Base-by-base conservation (phyloP, 2,888 invertebrate genomes). In the Melitaea athalia region DNA sequence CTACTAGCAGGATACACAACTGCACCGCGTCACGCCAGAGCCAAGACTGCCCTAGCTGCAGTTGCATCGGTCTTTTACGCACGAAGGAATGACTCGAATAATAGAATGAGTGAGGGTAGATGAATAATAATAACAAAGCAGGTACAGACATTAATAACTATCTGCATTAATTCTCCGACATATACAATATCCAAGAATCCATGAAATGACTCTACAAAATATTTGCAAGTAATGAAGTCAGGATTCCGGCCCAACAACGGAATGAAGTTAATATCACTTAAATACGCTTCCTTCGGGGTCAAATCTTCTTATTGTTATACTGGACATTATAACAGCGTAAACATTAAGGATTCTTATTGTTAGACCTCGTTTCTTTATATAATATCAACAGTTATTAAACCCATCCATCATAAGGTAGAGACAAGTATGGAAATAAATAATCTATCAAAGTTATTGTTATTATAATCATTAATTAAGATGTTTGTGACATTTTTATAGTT, bases 371-470 rank as follows among this genome's bases (percentile, higher is more conserved):
- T 64, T 60, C 60, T 64, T 60, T 60, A 52, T 63, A 64, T 49
- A 64, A 60, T 68, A 63, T 63, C 63, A 61, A 64, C 52, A 5
- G 57, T 69, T 71, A 73, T 69, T 67, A 71, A 71, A 71, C 60
- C 67, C 72, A 73, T 73, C 72, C 64, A 73, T 73, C 72, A 73
- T 33, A 64, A 55, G 43, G 64, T 68, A 68, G 14, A 57, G 17
- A 60, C 64, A 45, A 45, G 15, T 10, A 11, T 15, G 42, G 14
- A 53, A 15, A 64, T 42, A 15, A 12, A 14, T 53, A 33, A 52
- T 52, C 14, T 63, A 12, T 63, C 17, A 17, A 42, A 53, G 42
- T 42, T 1, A 43, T 52, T n/a, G 49, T 17, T 14, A 14, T 33
- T 31, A 33, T n/a, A 2, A 14, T 33, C 53, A 14, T 53, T 33